phyloP scores from a whole-genome alignment of 2,113 vertebrate genomes.

The Paramisgurnus dabryanus region DNA sequence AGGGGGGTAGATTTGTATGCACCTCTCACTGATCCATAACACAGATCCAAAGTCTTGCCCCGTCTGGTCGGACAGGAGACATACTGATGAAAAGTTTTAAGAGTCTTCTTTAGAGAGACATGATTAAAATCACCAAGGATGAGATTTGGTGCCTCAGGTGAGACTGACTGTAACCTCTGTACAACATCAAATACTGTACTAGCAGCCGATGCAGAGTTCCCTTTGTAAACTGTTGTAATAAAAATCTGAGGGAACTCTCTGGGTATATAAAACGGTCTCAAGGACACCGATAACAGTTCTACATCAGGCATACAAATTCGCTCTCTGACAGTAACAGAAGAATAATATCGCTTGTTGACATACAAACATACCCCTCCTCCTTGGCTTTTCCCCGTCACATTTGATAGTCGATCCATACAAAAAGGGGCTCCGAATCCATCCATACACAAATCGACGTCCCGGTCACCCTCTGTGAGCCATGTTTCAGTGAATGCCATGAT shows the following conservation, averaged over 20 bases:
- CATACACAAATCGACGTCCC: neutral
- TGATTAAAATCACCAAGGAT: neutral
- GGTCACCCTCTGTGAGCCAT: neutral
- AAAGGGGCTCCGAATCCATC: neutral
- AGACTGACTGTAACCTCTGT: neutral
- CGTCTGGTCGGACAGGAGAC: neutral
- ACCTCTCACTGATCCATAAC: neutral
- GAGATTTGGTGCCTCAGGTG: neutral
- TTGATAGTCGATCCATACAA: neutral
- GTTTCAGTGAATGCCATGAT: conserved; percentile 20
- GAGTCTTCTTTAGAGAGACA: neutral
- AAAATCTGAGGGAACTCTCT: too few species aligned
- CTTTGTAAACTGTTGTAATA: too few species aligned
- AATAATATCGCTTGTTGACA: neutral
- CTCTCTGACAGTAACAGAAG: neutral
- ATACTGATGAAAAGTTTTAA: neutral
- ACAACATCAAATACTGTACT: neutral
- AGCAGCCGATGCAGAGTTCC: too few species aligned
- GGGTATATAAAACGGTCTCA: neutral
- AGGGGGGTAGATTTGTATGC: neutral
- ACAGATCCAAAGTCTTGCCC: neutral
- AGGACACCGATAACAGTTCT: neutral
- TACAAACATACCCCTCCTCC: neutral
- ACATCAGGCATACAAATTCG: neutral
- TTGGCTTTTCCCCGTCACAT: neutral